Percentiles rank a stretch among this genome's conserved stretches.
These are phyloP conservation scores for Forbesichthys agassizii DNA, from an alignment of 2,113 vertebrate genomes.

Conservation along the genomic window DNA sequence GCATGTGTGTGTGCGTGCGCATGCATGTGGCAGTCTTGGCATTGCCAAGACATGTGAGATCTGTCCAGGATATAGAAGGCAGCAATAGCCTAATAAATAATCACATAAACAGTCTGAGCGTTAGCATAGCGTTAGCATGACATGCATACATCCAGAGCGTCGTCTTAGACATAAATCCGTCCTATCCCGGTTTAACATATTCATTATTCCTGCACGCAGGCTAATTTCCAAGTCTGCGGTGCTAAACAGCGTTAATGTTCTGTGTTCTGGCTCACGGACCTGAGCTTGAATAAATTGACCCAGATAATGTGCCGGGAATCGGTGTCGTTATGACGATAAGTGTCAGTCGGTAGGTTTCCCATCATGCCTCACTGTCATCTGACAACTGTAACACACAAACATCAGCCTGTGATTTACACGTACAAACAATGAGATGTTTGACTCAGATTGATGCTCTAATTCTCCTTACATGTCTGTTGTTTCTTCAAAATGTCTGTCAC, in stretches of 20 bases:
- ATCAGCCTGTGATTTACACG: no score
- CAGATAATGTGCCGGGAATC: slow-evolving; percentile 1
- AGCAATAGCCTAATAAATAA: slow-evolving; percentile 49
- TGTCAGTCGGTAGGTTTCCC: slow-evolving; percentile 21
- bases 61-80: slow-evolving; percentile 44
- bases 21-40: background rate
- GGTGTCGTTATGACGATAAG: slow-evolving; percentile 53
- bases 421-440: background rate
- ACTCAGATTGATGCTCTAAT: background rate
- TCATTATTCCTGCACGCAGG: slow-evolving; percentile 48
- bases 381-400: slow-evolving; percentile 3
- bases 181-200: slow-evolving; percentile 51
- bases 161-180: slow-evolving; percentile 60
- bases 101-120: slow-evolving; percentile 12
- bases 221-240: slow-evolving; percentile 53
- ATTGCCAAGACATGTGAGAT: slow-evolving; percentile 50
- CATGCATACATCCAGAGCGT: slow-evolving; percentile 35
- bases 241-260: slow-evolving; percentile 52
- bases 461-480: no score
- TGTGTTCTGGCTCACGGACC: slow-evolving; percentile 50
- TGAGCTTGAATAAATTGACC: slow-evolving; percentile 75
- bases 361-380: slow-evolving; percentile 29
- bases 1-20: background rate
- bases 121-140: slow-evolving; percentile 12
- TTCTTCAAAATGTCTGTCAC: no score